Conservation (phyloP, 2,797 vertebrate genomes). For the Chelonia mydas region DNA sequence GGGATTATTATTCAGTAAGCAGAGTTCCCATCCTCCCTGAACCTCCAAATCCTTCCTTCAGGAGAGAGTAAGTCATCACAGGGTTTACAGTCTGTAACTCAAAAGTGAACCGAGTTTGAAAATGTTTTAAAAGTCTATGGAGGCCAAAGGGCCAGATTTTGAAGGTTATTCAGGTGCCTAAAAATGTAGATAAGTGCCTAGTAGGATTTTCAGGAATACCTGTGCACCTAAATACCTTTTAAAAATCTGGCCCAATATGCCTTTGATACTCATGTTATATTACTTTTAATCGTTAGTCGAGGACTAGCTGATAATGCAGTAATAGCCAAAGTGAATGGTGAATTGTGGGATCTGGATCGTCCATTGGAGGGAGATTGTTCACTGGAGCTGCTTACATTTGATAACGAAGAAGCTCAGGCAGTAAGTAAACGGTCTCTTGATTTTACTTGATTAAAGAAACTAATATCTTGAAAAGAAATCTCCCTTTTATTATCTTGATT, state of each 20-base stretch:
- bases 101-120: not conserved
- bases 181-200: not conserved
- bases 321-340: conserved; percentile 89
- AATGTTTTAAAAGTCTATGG: not conserved
- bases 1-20: not conserved
- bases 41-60: not conserved
- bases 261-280: not conserved
- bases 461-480: not conserved
- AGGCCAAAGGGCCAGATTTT: not conserved
- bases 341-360: conserved; percentile 94
- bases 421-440: conserved; percentile 80
- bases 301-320: conserved; percentile 88
- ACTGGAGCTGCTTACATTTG: conserved; percentile 90
- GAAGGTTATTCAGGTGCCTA: accelerated
- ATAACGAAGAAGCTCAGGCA: conserved; percentile 91
- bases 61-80: not conserved
- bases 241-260: not conserved
- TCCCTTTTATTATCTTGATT: too few relatives aligned
- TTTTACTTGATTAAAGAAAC: not conserved
- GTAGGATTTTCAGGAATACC: accelerated
- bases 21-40: not conserved
- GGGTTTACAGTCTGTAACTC: not conserved
- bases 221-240: not conserved
- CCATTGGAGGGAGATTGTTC: conserved; percentile 88
- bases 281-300: conserved; percentile 76